A percentile compares a stretch with the other conserved stretches of the same genome.
Evolutionary conservation across 1,140 invertebrate genomes (phyloP).

Genomic region (Bombus impatiens): DNA sequence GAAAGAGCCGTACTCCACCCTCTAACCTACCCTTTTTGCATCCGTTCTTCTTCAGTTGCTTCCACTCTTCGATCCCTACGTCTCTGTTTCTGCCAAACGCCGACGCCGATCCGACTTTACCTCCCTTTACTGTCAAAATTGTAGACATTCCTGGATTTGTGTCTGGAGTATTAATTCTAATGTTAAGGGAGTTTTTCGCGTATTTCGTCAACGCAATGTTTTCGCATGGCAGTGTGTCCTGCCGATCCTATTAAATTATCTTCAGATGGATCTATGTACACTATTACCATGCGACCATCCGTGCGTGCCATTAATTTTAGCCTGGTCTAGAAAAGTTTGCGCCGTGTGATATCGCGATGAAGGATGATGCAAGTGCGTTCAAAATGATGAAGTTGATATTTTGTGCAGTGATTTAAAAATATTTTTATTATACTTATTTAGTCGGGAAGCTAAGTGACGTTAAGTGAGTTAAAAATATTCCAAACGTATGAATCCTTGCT

Average conservation of each 20-base stretch:
- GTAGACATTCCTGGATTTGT: constrained; percentile 18
- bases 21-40: not conserved
- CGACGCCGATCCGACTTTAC: constrained; percentile 16
- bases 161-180: not conserved
- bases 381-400: not conserved
- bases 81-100: not conserved
- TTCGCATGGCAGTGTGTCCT: not conserved
- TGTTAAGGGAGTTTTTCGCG: not conserved
- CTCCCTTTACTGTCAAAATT: constrained; percentile 30
- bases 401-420: too few relatives aligned
- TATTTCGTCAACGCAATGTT: not conserved
- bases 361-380: not conserved
- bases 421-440: too few relatives aligned
- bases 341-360: too few relatives aligned
- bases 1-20: constrained; percentile 64
- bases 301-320: not conserved
- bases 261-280: not conserved
- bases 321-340: not conserved
- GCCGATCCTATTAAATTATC: not conserved
- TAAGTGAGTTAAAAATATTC: too few relatives aligned
- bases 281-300: not conserved
- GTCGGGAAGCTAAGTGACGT: too few relatives aligned
- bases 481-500: too few relatives aligned
- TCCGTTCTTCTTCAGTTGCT: not conserved
- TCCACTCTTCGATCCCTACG: not conserved